Percentiles rank a stretch among this genome's conserved stretches.
Evolutionary conservation across 2,888 invertebrate genomes (phyloP).

Genomic region (Macrosoma leucophasiata): DNA sequence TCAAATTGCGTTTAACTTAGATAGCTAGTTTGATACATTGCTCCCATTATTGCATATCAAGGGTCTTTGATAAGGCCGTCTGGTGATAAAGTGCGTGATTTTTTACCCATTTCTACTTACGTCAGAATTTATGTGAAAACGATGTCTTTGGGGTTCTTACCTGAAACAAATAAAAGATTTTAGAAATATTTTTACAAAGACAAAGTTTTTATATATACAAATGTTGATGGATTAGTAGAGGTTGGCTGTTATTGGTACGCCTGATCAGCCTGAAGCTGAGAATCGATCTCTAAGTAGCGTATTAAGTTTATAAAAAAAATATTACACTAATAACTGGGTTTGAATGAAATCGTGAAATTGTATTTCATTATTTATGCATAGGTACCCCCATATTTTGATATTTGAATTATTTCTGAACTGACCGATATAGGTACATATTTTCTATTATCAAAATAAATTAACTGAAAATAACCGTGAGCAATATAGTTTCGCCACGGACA

Average conservation of each 20-base stretch:
- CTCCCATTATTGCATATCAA: slow-evolving; percentile 71
- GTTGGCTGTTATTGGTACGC: too few species aligned
- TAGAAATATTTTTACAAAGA: slow-evolving; percentile 33
- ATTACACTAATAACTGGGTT: too few species aligned
- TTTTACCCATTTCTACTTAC: slow-evolving; percentile 37
- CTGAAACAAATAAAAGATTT: slow-evolving; percentile 35
- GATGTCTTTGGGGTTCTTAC: slow-evolving; percentile 33
- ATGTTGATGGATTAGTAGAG: too few species aligned
- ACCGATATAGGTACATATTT: too few species aligned
- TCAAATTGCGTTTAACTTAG: slow-evolving; percentile 74
- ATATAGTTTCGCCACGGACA: slow-evolving; percentile 61
- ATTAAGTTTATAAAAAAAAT: too few species aligned
- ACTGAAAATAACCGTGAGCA: slow-evolving; percentile 39
- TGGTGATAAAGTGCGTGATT: slow-evolving; percentile 39
- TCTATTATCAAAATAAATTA: background rate
- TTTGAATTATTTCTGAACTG: too few species aligned
- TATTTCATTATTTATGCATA: too few species aligned
- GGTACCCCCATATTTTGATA: too few species aligned
- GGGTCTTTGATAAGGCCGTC: slow-evolving; percentile 57
- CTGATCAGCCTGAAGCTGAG: too few species aligned
- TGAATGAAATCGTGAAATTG: too few species aligned
- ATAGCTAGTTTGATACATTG: slow-evolving; percentile 73
- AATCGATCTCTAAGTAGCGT: too few species aligned
- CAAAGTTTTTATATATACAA: slow-evolving; percentile 52
- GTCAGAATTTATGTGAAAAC: slow-evolving; percentile 14